Base-by-base conservation (phyloP, 2,888 invertebrate species). In the Bombyx huttoni region DNA sequence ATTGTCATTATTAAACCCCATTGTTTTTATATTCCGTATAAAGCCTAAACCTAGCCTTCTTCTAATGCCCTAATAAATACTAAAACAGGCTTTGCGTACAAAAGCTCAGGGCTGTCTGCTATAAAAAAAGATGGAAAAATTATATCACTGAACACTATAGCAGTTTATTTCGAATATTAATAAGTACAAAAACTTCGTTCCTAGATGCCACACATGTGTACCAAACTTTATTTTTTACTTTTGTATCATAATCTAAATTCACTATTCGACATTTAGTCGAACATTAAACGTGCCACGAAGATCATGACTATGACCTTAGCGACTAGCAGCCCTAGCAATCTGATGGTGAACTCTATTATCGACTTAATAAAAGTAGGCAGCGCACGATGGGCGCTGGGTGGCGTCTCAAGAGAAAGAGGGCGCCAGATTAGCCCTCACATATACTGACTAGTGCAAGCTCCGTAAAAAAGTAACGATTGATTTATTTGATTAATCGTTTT, bases 11-110 rank as follows among this genome's bases (percentile, higher is more conserved):
- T 78, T 78, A 75, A 78, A 73, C 70, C 69, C 76, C 73, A 80
- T 82, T 82, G 81, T 81, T 81, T 74, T 73, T 73, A 79, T 74
- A 73, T 65, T 63, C 75, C 70, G 68, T 81, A 80, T 81, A 78
- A 77, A 77, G 75, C 67, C 73, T 63, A 61, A 70, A 66, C 57
- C 64, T 68, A 67, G 70, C 70, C 65, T 70, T 68, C 70, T 75
- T 77, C 79, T 81, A 81, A 83, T 80, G 73, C 75, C 70, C 66
- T 74, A 75, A 79, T 80, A 81, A 80, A 80, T 70, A 77, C 70
- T 74, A 69, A 75, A 75, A 77, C 72, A 73, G 70, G 73, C 74
- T 78, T 75, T 77, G 47, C 50, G 13, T 8, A 7, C 9, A 40
- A 40, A 8, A 8, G 12, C 40, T 51, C 45, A 53, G 46, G 53